A percentile compares a stretch with the other conserved stretches of the same genome.
These are phyloP conservation scores for Patella vulgata DNA, from an alignment of 1,140 invertebrate genomes.

Conservation along the genomic window DNA sequence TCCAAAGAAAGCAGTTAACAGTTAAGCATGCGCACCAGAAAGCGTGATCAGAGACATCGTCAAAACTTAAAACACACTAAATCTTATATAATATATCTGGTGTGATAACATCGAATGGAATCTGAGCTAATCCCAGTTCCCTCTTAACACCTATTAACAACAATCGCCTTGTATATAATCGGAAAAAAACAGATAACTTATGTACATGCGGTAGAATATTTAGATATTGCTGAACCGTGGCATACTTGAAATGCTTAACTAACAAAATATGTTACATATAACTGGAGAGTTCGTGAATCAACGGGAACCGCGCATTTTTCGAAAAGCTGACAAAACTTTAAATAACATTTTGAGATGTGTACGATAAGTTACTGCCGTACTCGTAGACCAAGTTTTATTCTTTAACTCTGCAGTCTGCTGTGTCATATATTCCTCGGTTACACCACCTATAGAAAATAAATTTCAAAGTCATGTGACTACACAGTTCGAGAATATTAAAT, in stretches of 20 bases:
- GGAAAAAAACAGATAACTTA: constrained; percentile 2
- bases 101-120: constrained; percentile 3
- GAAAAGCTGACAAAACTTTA: constrained; percentile 8
- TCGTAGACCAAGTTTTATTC: constrained; percentile 10
- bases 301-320: constrained; percentile 2
- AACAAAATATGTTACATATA: constrained; percentile 19
- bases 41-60: constrained; percentile 5
- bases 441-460: constrained; percentile 17
- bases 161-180: constrained; percentile 5
- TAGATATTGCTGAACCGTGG: constrained; percentile 20
- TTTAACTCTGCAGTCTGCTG: not conserved
- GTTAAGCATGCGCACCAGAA: constrained; percentile 17
- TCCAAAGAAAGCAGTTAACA: constrained; percentile 21
- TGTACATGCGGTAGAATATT: constrained; percentile 14
- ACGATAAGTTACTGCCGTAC: constrained; percentile 11
- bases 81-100: constrained; percentile 9
- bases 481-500: constrained; percentile 6
- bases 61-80: constrained; percentile 2
- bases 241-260: constrained; percentile 8
- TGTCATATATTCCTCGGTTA: not conserved
- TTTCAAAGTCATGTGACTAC: constrained; percentile 23
- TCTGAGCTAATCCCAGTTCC: constrained; percentile 10
- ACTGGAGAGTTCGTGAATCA: not conserved
- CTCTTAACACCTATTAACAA: constrained; percentile 24
- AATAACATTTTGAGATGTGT: constrained; percentile 9